Base-by-base conservation (phyloP, 2,797 vertebrate species). In the Centropyge bicolor region DNA sequence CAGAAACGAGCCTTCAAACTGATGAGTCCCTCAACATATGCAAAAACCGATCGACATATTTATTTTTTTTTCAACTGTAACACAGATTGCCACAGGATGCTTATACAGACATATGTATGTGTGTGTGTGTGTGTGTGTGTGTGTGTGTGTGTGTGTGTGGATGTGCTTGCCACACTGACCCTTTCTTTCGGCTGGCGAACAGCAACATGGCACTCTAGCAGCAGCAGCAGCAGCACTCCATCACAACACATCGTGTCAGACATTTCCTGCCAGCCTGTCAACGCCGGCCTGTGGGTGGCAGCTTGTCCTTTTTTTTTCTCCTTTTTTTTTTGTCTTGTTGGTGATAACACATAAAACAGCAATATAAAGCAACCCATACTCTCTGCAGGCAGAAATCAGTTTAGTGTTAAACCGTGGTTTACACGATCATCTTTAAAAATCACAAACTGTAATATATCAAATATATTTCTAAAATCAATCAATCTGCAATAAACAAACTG, bases 251-350 rank as follows among this genome's bases (percentile, higher is more conserved):
- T 77, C 22, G 13, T 86, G 85, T 90, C 78, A 85, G 82, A 80
- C 80, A 71, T 85, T 82, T 91, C 80, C 81, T 86, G 86, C 77
- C 80, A 82, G 84, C 65, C 69, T 87, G 76, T 91, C 83, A 84
- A 36, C 35, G 13, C 74, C 43, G 36, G 43, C 27, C 71, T 74
- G 82, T 83, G 85, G 84, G 76, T 83, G 82, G 80, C 75, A 78
- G 70, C 84, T 79, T 76, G 36, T 74, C 43, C 51, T 49, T 31
- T 48, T 60, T 35, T 48, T 45, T 4, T 31, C 16, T 19, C 9
- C 41, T 65, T 74, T 54, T 67, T 69, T 48, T 78, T 73, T 81
- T 83, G 38, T 83, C 64, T 81, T 46, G 17, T 57, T 62, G 65
- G 48, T 13, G 6, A 46, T 70, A 81, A 81, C n/a, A 36, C 49